These are phyloP conservation scores for Sebastiscus tertius DNA, from an alignment of 2,797 vertebrate species.

Conservation along the genomic window DNA sequence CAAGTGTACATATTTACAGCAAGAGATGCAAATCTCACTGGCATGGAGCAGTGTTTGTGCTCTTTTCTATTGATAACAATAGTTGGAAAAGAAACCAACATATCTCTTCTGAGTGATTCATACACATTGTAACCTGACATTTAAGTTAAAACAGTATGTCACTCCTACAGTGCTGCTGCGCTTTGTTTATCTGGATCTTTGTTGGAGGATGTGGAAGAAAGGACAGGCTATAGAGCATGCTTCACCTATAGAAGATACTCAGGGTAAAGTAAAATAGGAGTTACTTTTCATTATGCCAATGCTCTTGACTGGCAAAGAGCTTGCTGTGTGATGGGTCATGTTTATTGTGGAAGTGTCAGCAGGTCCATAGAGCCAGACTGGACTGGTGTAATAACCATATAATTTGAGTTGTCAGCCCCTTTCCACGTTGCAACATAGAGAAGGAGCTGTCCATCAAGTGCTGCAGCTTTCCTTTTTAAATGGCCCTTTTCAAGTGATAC, in stretches of 20 bases:
- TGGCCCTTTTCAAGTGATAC: slow-evolving; percentile 55
- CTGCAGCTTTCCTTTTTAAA: slow-evolving; percentile 51
- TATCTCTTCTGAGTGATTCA: not conserved
- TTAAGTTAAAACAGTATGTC: not conserved
- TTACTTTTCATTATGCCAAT: slow-evolving; percentile 50
- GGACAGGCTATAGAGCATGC: not conserved
- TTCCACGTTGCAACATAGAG: slow-evolving; percentile 63
- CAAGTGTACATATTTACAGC: not conserved
- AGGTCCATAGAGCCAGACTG: slow-evolving; percentile 51
- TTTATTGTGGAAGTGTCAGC: slow-evolving; percentile 72
- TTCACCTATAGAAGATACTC: slow-evolving; percentile 17
- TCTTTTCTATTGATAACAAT: not conserved
- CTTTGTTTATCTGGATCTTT: slow-evolving; percentile 17
- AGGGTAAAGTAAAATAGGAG: slow-evolving; percentile 33
- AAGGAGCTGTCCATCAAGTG: slow-evolving; percentile 65
- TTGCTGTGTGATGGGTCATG: slow-evolving; percentile 63
- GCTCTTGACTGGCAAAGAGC: slow-evolving; percentile 44
- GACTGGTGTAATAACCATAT: slow-evolving; percentile 63
- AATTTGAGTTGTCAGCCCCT: slow-evolving; percentile 78
- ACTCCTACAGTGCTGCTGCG: not conserved
- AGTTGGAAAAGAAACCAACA: not conserved
- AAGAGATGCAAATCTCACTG: not conserved
- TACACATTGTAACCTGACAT: slow-evolving; percentile 1
- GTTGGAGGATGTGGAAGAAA: slow-evolving; percentile 1
- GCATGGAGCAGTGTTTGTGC: not conserved